These are phyloP conservation scores for Lamellibrachia satsuma DNA, from an alignment of 2,888 invertebrate species.

Conservation along the genomic window DNA sequence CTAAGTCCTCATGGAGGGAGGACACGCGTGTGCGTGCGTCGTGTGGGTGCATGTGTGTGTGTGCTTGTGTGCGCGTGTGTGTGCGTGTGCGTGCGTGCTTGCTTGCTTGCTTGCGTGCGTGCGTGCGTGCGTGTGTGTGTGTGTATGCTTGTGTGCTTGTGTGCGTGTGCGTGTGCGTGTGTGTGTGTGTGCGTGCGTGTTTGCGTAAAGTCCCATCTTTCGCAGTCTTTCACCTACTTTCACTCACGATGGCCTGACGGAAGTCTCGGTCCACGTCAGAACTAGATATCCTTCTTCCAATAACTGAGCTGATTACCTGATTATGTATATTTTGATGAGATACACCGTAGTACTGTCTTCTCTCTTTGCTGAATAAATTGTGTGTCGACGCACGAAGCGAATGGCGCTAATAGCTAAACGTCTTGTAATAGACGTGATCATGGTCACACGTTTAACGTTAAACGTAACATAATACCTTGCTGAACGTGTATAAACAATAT, in stretches of 20 bases:
- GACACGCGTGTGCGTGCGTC: too few species aligned
- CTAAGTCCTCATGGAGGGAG: too few species aligned
- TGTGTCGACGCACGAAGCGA: not conserved
- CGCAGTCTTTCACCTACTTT: not conserved
- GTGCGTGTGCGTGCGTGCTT: not conserved
- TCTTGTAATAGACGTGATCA: not conserved
- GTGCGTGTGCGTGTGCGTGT: not conserved
- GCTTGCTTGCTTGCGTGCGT: not conserved
- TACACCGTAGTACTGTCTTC: not conserved
- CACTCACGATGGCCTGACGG: not conserved
- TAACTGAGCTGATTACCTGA: not conserved
- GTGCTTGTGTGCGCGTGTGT: too few species aligned
- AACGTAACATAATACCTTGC: not conserved
- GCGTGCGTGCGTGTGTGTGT: not conserved
- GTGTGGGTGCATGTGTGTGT: too few species aligned
- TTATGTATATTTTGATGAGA: not conserved
- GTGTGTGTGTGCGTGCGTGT: not conserved
- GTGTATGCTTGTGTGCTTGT: not conserved
- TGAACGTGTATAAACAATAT: too few species aligned
- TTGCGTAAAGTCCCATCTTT: not conserved
- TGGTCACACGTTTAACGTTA: constrained; percentile 1
- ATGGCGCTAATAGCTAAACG: not conserved
- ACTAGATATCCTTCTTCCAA: not conserved
- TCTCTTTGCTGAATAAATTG: not conserved
- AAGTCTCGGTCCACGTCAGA: not conserved